Conservation (phyloP, 2,113 vertebrate species). For the Scalopus aquaticus region DNA sequence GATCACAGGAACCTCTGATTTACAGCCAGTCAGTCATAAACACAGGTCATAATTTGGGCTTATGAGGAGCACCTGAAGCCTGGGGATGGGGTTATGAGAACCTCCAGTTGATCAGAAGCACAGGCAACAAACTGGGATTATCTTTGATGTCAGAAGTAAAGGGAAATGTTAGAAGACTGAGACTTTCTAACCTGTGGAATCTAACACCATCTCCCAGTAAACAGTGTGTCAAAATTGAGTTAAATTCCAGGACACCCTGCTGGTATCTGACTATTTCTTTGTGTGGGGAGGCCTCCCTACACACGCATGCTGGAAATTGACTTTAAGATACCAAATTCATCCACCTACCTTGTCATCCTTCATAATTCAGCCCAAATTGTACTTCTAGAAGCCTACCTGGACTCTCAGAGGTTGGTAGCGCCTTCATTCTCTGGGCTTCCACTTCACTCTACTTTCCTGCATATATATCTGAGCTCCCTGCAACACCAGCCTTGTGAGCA, state of each 20-base stretch:
- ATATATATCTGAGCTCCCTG: not conserved
- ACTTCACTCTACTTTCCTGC: not conserved
- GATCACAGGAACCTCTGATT: not conserved
- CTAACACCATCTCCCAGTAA: too few species aligned
- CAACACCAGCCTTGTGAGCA: not conserved
- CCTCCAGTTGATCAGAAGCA: not conserved
- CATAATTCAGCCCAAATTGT: not conserved
- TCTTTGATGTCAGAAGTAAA: not conserved
- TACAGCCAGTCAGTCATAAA: not conserved
- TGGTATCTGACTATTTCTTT: not conserved
- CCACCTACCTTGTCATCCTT: not conserved
- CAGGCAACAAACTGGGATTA: not conserved
- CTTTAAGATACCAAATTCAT: not conserved
- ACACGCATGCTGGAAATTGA: not conserved
- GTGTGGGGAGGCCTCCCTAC: not conserved
- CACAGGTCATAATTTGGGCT: too few species aligned
- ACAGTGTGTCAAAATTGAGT: too few species aligned
- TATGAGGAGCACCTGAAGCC: not conserved
- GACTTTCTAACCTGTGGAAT: too few species aligned
- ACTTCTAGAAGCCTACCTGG: not conserved
- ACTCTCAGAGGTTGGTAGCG: not conserved
- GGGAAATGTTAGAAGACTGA: not conserved
- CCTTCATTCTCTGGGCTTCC: not conserved
- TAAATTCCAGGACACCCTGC: not conserved
- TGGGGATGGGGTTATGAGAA: not conserved